Conservation (phyloP, 2,113 vertebrate genomes). For the Spermophilus dauricus region DNA sequence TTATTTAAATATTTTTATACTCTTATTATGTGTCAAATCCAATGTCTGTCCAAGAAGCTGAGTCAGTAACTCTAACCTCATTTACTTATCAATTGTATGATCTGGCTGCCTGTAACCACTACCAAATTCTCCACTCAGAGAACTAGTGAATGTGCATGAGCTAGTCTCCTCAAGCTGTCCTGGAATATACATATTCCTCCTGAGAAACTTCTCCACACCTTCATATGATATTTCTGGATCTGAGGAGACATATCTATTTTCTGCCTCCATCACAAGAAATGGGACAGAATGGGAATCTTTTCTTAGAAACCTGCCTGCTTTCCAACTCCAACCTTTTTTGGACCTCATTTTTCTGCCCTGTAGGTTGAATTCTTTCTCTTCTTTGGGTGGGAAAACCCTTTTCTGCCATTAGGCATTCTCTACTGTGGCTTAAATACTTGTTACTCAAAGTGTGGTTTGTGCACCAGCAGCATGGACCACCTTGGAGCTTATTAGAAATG, state of each 20-base stretch:
- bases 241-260: slow-evolving; percentile 15
- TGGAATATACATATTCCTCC: background rate
- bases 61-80: background rate
- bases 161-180: background rate
- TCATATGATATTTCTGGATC: background rate
- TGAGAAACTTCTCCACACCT: background rate
- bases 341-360: background rate
- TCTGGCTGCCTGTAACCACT: background rate
- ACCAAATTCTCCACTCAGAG: background rate
- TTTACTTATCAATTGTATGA: background rate
- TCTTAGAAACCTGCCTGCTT: background rate
- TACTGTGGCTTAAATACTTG: background rate
- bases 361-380: background rate
- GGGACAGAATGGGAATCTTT: background rate
- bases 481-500: background rate
- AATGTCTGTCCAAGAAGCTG: background rate
- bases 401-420: background rate
- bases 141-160: background rate
- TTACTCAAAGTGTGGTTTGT: background rate
- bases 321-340: background rate
- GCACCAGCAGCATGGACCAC: background rate
- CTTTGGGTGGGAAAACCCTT: background rate
- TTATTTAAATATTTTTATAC: background rate
- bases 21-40: background rate
- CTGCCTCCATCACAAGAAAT: background rate